Evolutionary conservation across 2,797 vertebrate species (phyloP).

Genomic region (Sparus aurata): DNA sequence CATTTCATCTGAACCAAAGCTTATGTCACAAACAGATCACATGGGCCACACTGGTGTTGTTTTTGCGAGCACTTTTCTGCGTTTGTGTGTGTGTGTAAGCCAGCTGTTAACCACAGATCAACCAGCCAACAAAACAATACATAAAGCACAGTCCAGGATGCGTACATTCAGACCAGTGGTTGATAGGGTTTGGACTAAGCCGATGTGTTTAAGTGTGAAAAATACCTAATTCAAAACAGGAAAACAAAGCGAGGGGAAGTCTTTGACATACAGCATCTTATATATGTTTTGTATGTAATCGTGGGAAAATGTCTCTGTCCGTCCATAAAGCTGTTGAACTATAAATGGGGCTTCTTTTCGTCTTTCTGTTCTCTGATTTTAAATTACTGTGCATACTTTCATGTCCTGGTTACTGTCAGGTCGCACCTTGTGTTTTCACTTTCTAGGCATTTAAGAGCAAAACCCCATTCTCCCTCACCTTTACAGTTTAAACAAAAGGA

Average conservation of each 20-base stretch:
- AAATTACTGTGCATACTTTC: slow-evolving; percentile 49
- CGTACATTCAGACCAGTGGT: slow-evolving; percentile 23
- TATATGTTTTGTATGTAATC: no score
- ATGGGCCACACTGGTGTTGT: background rate
- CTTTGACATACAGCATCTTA: no score
- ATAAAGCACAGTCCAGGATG: slow-evolving; percentile 35
- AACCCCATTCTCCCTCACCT: slow-evolving; percentile 1
- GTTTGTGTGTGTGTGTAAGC: background rate
- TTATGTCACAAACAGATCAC: slow-evolving; percentile 3
- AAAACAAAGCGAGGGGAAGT: background rate
- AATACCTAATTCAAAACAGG: slow-evolving; percentile 25
- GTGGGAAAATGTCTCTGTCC: background rate
- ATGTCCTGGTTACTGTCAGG: slow-evolving; percentile 58
- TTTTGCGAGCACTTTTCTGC: slow-evolving; percentile 6
- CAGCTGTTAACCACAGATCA: slow-evolving; percentile 44
- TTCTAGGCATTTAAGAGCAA: slow-evolving; percentile 60
- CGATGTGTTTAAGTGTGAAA: slow-evolving; percentile 35
- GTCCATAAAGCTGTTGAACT: slow-evolving; percentile 14
- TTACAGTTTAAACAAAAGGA: slow-evolving; percentile 27
- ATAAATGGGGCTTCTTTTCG: slow-evolving; percentile 52
- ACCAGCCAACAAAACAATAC: slow-evolving; percentile 34
- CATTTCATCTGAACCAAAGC: background rate
- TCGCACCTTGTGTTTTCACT: slow-evolving; percentile 57
- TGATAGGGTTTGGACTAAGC: slow-evolving; percentile 18
- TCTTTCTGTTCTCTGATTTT: slow-evolving; percentile 42